These are phyloP conservation scores for Lysiphlebus fabarum DNA, from an alignment of 1,140 invertebrate genomes.

Conservation along the genomic window DNA sequence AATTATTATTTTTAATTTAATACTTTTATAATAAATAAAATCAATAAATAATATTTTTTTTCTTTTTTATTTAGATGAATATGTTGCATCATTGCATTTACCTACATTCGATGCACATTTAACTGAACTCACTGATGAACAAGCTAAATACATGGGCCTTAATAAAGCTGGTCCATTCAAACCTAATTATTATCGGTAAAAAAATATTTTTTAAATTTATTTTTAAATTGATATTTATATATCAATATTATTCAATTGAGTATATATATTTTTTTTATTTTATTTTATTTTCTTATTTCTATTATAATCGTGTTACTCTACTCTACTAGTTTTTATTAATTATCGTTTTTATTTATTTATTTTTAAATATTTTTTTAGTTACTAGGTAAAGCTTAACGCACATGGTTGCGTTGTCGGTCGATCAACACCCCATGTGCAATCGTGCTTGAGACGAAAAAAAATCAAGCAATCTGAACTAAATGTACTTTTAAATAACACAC, in stretches of 20 bases:
- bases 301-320: no score
- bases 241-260: neutral
- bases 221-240: conserved; percentile 1
- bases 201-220: conserved; percentile 21
- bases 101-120: conserved; percentile 96
- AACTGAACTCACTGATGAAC: conserved; percentile 93
- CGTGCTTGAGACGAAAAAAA: no score
- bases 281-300: no score
- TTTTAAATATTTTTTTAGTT: no score
- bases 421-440: no score
- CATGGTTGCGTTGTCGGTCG: no score
- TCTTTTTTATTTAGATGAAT: conserved; percentile 75
- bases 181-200: conserved; percentile 93
- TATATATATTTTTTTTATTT: no score
- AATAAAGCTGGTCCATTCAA: conserved; percentile 98
- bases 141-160: conserved; percentile 95
- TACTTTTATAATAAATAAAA: neutral
- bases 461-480: no score
- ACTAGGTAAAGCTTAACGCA: no score
- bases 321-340: no score
- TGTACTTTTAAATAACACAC: no score
- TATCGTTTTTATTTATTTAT: no score
- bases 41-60: conserved; percentile 6
- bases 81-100: conserved; percentile 92
- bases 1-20: neutral